Evolutionary conservation across 2,797 vertebrate genomes (phyloP).

Genomic region (Nothura maculosa): DNA sequence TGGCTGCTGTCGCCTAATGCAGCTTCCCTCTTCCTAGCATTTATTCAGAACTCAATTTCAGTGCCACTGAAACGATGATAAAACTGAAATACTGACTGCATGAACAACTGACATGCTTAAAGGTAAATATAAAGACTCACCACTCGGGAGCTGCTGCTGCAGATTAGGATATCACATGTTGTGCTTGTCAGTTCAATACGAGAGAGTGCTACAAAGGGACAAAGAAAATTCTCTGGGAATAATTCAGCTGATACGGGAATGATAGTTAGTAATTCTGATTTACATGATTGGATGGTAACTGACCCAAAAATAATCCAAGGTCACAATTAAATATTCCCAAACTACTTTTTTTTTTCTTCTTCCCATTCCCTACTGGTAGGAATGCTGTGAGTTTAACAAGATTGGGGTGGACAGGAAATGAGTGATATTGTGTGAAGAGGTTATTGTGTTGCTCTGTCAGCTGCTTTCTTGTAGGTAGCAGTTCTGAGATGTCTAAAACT

Average conservation of each 20-base stretch:
- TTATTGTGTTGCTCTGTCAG: not conserved
- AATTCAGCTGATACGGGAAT: not conserved
- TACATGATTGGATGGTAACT: not conserved
- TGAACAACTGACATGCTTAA: not conserved
- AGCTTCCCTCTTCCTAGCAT: not conserved
- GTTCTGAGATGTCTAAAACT: not conserved
- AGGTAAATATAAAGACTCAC: constrained; percentile 36
- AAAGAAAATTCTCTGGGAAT: not conserved
- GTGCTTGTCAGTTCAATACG: not conserved
- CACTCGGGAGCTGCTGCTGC: not conserved
- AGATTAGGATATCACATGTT: not conserved
- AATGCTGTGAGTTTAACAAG: not conserved
- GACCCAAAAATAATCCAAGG: no score
- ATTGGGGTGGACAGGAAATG: not conserved
- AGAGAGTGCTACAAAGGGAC: not conserved
- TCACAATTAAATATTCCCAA: not conserved
- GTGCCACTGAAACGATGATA: not conserved
- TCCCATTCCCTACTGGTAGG: not conserved
- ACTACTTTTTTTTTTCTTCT: not conserved
- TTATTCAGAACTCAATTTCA: not conserved
- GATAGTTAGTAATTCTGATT: not conserved
- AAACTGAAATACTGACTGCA: not conserved
- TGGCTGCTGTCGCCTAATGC: not conserved
- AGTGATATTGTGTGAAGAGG: not conserved
- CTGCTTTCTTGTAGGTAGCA: not conserved